phyloP scores from a whole-genome alignment of 2,888 invertebrate genomes.

The Diaprepes abbreviatus region DNA sequence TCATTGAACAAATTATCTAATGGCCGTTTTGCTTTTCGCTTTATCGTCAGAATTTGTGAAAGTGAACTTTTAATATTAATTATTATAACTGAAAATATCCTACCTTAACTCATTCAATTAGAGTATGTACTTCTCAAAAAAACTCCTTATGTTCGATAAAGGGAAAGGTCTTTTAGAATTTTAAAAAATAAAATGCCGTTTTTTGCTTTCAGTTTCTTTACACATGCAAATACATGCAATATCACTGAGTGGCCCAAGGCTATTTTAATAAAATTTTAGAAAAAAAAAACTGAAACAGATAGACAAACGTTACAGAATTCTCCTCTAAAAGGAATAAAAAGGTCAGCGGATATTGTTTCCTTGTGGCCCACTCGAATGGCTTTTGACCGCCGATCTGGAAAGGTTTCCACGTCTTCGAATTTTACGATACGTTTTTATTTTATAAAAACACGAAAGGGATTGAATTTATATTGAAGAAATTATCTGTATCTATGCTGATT shows the following conservation, averaged over 20 bases:
- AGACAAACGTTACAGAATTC: conserved; percentile 17
- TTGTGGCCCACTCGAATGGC: conserved; percentile 42
- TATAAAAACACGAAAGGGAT: conserved; percentile 43
- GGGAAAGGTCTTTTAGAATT: too few relatives aligned
- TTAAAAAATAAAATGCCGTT: too few relatives aligned
- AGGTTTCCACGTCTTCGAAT: conserved; percentile 44
- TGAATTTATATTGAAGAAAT: conserved; percentile 47
- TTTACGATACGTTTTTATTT: conserved; percentile 48
- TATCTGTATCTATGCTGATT: conserved; percentile 19
- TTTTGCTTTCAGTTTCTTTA: not conserved
- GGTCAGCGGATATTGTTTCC: conserved; percentile 45
- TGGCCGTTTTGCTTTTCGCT: too few relatives aligned
- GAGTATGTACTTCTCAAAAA: too few relatives aligned
- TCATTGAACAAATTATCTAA: too few relatives aligned
- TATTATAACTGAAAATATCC: too few relatives aligned
- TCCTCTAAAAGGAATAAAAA: conserved; percentile 32
- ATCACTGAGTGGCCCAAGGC: not conserved
- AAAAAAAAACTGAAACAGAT: conserved; percentile 15
- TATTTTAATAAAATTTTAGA: conserved; percentile 13
- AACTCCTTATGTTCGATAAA: too few relatives aligned
- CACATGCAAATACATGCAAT: not conserved
- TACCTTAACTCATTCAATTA: too few relatives aligned
- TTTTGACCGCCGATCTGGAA: conserved; percentile 45
- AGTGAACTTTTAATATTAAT: too few relatives aligned
- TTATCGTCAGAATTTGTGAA: too few relatives aligned